Percentiles rank a stretch among this genome's conserved stretches.
Evolutionary conservation across 2,888 invertebrate species (phyloP).

Genomic region (Oegoconia quadripuncta): DNA sequence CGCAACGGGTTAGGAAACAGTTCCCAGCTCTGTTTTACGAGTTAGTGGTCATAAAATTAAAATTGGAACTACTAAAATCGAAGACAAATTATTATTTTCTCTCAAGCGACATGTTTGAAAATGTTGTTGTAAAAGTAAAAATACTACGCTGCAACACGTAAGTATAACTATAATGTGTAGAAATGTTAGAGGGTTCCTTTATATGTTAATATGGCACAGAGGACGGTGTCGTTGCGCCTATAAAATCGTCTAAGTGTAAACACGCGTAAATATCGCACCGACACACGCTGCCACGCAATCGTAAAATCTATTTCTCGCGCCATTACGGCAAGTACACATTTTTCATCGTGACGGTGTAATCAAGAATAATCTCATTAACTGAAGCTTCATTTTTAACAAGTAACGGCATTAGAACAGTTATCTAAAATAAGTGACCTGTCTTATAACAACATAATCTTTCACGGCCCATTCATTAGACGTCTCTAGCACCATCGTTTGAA

Average conservation of each 20-base stretch:
- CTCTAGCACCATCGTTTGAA: slow-evolving; percentile 28
- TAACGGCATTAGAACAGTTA: background rate
- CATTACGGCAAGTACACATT: slow-evolving; percentile 52
- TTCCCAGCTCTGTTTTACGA: slow-evolving; percentile 11
- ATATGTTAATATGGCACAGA: slow-evolving; percentile 47
- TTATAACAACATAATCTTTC: too few species aligned
- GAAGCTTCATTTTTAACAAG: background rate
- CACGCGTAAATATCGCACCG: slow-evolving; percentile 73
- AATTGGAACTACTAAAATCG: slow-evolving; percentile 21
- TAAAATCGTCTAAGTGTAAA: slow-evolving; percentile 75
- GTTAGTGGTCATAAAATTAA: slow-evolving; percentile 21
- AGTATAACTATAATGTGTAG: slow-evolving; percentile 17
- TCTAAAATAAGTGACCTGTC: too few species aligned
- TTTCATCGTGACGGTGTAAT: slow-evolving; percentile 46
- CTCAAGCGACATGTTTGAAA: slow-evolving; percentile 23
- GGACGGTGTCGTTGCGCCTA: slow-evolving; percentile 75
- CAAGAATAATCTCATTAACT: slow-evolving; percentile 22
- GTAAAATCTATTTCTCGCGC: slow-evolving; percentile 75
- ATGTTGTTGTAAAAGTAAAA: slow-evolving; percentile 23
- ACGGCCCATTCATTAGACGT: slow-evolving; percentile 32
- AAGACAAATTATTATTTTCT: slow-evolving; percentile 23
- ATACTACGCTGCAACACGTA: slow-evolving; percentile 10
- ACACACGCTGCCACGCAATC: slow-evolving; percentile 47
- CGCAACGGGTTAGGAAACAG: slow-evolving; percentile 1
- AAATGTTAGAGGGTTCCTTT: slow-evolving; percentile 45